phyloP scores from a whole-genome alignment of 2,113 vertebrate species.

The Anarhynchus alexandrinus region DNA sequence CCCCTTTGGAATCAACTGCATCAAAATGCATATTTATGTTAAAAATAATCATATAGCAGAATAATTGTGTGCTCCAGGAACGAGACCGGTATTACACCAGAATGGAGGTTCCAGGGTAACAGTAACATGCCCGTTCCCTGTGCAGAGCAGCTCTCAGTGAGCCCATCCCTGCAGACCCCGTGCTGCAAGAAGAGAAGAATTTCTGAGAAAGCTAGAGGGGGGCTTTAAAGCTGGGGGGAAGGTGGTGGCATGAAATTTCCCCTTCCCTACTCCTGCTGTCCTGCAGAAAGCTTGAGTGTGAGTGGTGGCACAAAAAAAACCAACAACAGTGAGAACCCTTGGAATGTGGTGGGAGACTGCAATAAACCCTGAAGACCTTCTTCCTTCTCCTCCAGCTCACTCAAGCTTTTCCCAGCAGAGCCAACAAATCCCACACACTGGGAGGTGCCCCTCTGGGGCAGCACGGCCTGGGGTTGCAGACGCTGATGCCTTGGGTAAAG shows the following conservation, averaged over 20 bases:
- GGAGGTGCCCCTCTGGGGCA: not conserved
- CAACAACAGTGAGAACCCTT: not conserved
- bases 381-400: not conserved
- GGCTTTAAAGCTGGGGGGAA: not conserved
- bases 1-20: not conserved
- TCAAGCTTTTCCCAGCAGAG: not conserved
- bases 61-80: not conserved
- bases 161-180: rapidly evolving
- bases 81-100: not conserved
- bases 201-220: not conserved
- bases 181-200: not conserved
- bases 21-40: not conserved
- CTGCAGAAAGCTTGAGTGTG: not conserved
- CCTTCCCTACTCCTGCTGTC: not conserved
- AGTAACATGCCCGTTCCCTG: not conserved
- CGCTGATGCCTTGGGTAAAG: not conserved
- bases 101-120: not conserved
- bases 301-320: not conserved
- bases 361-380: not conserved
- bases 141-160: not conserved
- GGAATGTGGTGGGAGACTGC: not conserved
- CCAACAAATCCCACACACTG: rapidly evolving
- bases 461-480: rapidly evolving
- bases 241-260: not conserved
- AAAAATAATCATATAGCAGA: not conserved